Evolutionary conservation across 2,888 invertebrate genomes (phyloP).

Genomic region (Athalia circularis): DNA sequence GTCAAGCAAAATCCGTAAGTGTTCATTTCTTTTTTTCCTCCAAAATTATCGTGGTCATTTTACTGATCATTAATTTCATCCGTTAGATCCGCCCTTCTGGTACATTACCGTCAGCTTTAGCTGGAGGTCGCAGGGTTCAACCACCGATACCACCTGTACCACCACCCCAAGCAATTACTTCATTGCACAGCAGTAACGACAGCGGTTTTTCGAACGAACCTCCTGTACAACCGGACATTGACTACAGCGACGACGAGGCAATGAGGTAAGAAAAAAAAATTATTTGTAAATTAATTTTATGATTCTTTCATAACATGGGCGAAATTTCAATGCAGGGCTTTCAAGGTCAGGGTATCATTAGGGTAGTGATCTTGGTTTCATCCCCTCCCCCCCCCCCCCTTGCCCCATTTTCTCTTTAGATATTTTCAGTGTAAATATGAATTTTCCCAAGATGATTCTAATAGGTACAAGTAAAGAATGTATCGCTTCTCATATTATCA

Average conservation of each 20-base stretch:
- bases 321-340: neutral
- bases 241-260: constrained; percentile 93
- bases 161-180: constrained; percentile 75
- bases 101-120: constrained; percentile 70
- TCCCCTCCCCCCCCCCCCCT: too few relatives aligned
- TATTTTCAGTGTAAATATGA: too few relatives aligned
- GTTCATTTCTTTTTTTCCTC: constrained; percentile 50
- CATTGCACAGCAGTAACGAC: constrained; percentile 93
- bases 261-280: constrained; percentile 77
- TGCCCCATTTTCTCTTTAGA: too few relatives aligned
- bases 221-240: constrained; percentile 91
- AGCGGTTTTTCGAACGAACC: constrained; percentile 94
- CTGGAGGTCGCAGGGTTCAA: constrained; percentile 73
- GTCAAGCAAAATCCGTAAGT: constrained; percentile 70
- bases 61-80: neutral
- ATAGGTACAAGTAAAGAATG: neutral
- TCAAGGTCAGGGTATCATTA: too few relatives aligned
- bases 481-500: neutral
- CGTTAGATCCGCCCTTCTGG: constrained; percentile 72
- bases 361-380: too few relatives aligned
- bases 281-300: constrained; percentile 36
- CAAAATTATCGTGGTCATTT: neutral
- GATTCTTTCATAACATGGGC: constrained; percentile 59
- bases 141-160: constrained; percentile 73
- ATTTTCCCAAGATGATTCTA: neutral